These are phyloP conservation scores for Vulpes ferrilata DNA, from an alignment of 2,113 vertebrate genomes.

Conservation along the genomic window DNA sequence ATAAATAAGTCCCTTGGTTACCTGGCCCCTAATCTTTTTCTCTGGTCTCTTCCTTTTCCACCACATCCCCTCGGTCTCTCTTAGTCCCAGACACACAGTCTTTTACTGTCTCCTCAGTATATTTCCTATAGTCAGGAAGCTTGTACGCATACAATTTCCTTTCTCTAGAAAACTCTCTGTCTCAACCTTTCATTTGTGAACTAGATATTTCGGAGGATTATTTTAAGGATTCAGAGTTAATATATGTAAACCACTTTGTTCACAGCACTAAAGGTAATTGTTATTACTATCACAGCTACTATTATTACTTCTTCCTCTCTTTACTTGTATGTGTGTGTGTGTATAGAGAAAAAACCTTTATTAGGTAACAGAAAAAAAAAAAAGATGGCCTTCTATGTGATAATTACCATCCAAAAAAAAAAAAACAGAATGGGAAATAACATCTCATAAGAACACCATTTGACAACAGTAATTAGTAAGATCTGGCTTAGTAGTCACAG, in stretches of 20 bases:
- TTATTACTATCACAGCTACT: not conserved
- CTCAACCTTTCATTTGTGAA: not conserved
- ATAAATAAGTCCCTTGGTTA: not conserved
- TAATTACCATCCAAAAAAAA: not conserved
- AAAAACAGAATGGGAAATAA: not conserved
- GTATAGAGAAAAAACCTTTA: not conserved
- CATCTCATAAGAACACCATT: not conserved
- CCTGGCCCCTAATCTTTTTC: not conserved
- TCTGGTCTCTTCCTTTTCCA: not conserved
- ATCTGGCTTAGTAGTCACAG: not conserved
- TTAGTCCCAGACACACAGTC: not conserved
- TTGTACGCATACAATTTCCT: not conserved
- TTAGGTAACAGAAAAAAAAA: not conserved
- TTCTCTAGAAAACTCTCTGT: not conserved
- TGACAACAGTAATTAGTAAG: not conserved
- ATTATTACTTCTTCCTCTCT: not conserved
- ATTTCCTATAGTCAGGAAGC: not conserved
- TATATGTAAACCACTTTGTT: not conserved
- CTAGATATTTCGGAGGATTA: not conserved
- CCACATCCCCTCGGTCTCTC: not conserved
- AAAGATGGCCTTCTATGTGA: not conserved
- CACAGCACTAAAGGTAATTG: not conserved
- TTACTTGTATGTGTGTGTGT: not conserved
- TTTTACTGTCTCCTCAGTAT: not conserved
- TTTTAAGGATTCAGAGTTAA: conserved; percentile 29